Percentiles rank a stretch among this genome's conserved stretches.
Evolutionary conservation across 2,797 vertebrate species (phyloP).

Genomic region (Carcharodon carcharias): DNA sequence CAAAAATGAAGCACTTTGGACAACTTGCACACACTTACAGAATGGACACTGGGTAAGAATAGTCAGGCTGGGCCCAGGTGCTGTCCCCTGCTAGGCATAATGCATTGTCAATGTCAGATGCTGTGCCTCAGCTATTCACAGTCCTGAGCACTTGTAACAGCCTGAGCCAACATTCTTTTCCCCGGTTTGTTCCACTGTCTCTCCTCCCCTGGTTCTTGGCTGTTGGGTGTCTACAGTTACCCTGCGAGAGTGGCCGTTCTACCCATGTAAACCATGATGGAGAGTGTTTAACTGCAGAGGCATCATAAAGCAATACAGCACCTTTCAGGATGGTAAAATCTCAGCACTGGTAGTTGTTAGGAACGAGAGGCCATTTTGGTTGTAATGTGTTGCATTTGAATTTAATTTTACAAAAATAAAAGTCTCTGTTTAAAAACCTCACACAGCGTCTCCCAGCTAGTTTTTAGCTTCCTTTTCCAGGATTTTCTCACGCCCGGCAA

Average conservation of each 20-base stretch:
- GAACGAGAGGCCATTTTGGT: neutral
- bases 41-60: neutral
- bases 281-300: neutral
- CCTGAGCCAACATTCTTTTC: neutral
- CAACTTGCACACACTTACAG: neutral
- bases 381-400: neutral
- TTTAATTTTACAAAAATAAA: neutral
- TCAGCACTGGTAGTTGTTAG: neutral
- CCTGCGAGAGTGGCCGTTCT: neutral
- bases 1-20: neutral
- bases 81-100: neutral
- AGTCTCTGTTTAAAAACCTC: neutral
- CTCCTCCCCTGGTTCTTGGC: neutral
- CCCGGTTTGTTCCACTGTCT: neutral
- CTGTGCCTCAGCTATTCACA: neutral
- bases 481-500: slow-evolving; percentile 43
- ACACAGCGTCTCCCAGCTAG: neutral
- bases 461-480: slow-evolving; percentile 19
- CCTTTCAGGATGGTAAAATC: neutral
- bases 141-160: neutral
- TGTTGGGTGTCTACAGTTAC: neutral
- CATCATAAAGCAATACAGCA: neutral
- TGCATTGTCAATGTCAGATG: neutral
- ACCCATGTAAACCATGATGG: neutral
- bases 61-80: neutral